Percentiles rank a stretch among this genome's conserved stretches.
Evolutionary conservation across 2,888 invertebrate genomes (phyloP).

Genomic region (Tuta absoluta): DNA sequence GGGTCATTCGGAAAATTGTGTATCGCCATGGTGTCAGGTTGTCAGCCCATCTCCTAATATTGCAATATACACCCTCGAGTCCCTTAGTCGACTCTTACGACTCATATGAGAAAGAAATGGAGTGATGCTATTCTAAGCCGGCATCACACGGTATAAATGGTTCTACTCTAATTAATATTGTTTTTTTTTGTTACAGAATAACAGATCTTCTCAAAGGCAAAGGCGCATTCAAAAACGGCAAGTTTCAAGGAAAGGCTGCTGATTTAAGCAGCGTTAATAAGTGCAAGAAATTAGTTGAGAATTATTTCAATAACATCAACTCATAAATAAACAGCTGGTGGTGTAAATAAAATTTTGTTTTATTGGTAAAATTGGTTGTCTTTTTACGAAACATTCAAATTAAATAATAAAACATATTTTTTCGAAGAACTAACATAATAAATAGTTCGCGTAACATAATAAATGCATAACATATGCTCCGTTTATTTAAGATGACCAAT

Average conservation of each 20-base stretch:
- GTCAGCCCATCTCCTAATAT: no score
- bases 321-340: constrained; percentile 27
- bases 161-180: constrained; percentile 4
- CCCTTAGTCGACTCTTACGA: no score
- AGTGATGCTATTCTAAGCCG: no score
- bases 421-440: constrained; percentile 11
- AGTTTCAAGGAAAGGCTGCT: constrained; percentile 89
- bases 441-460: constrained; percentile 13
- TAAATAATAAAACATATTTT: no score
- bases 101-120: no score
- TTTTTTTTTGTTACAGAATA: constrained; percentile 73
- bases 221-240: constrained; percentile 87
- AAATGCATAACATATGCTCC: constrained; percentile 14
- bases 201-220: constrained; percentile 86
- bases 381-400: background rate
- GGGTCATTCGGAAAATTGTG: no score
- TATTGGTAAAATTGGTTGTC: background rate
- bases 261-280: constrained; percentile 83
- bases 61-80: no score
- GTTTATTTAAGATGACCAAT: no score
- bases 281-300: constrained; percentile 82
- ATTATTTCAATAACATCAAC: constrained; percentile 73
- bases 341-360: background rate
- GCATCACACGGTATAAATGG: no score
- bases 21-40: no score